Evolutionary conservation across 2,113 vertebrate genomes (phyloP).

Genomic region (Myrmecophaga tridactyla): DNA sequence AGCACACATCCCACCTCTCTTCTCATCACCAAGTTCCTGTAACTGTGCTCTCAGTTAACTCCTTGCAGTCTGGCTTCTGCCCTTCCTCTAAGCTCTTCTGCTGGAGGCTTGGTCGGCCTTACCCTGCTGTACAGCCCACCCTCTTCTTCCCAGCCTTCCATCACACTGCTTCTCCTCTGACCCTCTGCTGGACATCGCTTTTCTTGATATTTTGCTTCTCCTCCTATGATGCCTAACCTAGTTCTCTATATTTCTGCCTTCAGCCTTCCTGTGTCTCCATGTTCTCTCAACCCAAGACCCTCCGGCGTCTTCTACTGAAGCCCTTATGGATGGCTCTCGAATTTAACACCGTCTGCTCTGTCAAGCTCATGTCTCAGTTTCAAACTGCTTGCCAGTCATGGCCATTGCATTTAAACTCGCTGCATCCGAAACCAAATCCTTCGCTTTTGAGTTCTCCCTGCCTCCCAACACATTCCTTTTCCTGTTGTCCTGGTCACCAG

Average conservation of each 20-base stretch:
- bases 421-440: neutral
- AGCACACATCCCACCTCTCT: neutral
- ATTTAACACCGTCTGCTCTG: neutral
- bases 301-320: neutral
- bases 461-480: neutral
- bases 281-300: neutral
- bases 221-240: neutral
- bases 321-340: neutral
- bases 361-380: neutral
- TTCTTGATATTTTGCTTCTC: neutral
- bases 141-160: neutral
- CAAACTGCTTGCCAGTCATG: neutral
- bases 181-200: no score
- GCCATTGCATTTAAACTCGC: neutral
- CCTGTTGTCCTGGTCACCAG: neutral
- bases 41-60: neutral
- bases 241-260: neutral
- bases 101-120: neutral
- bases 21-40: neutral
- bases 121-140: accelerated
- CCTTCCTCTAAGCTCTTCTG: neutral
- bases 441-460: neutral
- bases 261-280: neutral
- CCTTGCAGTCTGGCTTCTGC: neutral
- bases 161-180: accelerated